Evolutionary conservation across 2,888 invertebrate genomes (phyloP).

Genomic region (Neoaliturus tenellus): DNA sequence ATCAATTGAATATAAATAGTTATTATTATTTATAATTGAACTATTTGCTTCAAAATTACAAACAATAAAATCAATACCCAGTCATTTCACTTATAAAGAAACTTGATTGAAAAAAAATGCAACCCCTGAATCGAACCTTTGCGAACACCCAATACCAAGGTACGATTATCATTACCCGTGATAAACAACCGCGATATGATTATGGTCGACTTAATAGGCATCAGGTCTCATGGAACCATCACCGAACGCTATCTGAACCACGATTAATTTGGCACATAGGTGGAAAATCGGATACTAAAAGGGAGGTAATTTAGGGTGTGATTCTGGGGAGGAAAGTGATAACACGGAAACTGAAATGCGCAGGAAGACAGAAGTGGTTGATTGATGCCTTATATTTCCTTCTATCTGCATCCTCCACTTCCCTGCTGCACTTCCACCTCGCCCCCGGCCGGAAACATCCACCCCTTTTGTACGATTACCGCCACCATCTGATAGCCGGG

Average conservation of each 20-base stretch:
- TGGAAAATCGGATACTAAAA: conserved; percentile 41
- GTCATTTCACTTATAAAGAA: no score
- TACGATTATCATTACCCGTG: not conserved
- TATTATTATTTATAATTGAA: no score
- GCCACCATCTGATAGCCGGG: not conserved
- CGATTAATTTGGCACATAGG: conserved; percentile 14
- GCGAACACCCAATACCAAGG: not conserved
- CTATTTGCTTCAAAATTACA: no score
- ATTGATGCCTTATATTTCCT: conserved; percentile 43
- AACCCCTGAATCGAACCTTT: not conserved
- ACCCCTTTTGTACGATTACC: conserved; percentile 30
- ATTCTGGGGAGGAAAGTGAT: conserved; percentile 38
- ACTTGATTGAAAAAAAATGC: no score
- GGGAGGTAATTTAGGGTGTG: conserved; percentile 42
- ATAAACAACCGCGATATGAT: not conserved
- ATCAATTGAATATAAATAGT: no score
- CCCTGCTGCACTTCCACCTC: conserved; percentile 28
- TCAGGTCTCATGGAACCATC: not conserved
- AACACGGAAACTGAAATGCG: conserved; percentile 2
- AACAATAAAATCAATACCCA: no score
- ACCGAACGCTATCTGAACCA: not conserved
- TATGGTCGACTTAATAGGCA: not conserved
- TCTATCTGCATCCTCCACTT: conserved; percentile 33
- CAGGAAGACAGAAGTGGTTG: conserved; percentile 6
- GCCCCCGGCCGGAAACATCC: not conserved